phyloP scores from a whole-genome alignment of 2,888 invertebrate species.

The Acleris literana region DNA sequence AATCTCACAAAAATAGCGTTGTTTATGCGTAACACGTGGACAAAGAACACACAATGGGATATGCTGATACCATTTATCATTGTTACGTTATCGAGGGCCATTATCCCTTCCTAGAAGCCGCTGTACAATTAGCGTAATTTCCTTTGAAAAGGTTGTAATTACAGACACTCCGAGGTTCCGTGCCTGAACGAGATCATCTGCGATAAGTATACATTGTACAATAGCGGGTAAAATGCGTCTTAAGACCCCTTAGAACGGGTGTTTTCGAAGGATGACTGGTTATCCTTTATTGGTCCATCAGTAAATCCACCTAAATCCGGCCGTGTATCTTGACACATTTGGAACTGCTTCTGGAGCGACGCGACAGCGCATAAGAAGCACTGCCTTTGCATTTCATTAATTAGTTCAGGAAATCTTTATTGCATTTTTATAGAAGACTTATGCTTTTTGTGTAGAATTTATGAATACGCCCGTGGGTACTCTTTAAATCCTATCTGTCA shows the following conservation, averaged over 20 bases:
- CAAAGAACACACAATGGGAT: constrained; percentile 45
- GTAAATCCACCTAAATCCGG: too few species aligned
- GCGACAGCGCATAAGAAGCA: too few species aligned
- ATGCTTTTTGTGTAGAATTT: too few species aligned
- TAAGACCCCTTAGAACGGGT: not conserved
- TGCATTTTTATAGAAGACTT: too few species aligned
- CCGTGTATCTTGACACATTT: too few species aligned
- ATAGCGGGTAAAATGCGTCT: not conserved
- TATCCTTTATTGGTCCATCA: too few species aligned
- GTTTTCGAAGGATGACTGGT: too few species aligned
- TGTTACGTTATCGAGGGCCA: constrained; percentile 64
- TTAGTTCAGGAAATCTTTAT: too few species aligned
- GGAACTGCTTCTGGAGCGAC: too few species aligned
- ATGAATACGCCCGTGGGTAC: too few species aligned
- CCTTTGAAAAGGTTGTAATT: constrained; percentile 66
- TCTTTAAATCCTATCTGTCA: too few species aligned
- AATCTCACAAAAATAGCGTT: constrained; percentile 12
- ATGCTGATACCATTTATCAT: constrained; percentile 68
- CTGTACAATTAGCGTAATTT: constrained; percentile 69
- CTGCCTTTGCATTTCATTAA: too few species aligned
- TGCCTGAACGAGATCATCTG: constrained; percentile 21
- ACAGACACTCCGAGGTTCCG: constrained; percentile 42
- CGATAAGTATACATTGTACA: constrained; percentile 40
- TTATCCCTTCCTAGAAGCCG: constrained; percentile 62
- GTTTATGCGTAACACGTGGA: constrained; percentile 28